Evolutionary conservation across 2,797 vertebrate species (phyloP).

Genomic region (Myotis pilosus): DNA sequence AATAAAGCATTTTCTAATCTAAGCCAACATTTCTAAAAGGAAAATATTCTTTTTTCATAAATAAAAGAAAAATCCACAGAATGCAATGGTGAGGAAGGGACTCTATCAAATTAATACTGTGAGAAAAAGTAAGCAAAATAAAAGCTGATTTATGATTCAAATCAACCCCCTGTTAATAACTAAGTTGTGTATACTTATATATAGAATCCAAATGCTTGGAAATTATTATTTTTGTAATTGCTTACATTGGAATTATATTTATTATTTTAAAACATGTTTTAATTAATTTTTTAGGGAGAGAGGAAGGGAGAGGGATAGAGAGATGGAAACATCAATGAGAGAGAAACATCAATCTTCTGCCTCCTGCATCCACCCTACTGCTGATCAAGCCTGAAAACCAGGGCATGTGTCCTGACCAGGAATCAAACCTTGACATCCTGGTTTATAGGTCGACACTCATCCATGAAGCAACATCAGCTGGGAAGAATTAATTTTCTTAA

Average conservation of each 20-base stretch:
- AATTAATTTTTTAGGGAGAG: too few relatives aligned
- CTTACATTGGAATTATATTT: neutral
- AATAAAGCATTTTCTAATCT: constrained; percentile 57
- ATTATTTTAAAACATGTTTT: too few relatives aligned
- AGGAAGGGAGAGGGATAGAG: too few relatives aligned
- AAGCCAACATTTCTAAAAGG: constrained; percentile 25
- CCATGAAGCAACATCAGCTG: too few relatives aligned
- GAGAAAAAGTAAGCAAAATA: neutral
- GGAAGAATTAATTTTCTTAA: neutral
- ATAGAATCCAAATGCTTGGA: neutral
- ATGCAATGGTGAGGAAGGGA: neutral
- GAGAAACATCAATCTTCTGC: too few relatives aligned
- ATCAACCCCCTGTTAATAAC: neutral
- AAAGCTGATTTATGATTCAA: neutral
- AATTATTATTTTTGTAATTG: neutral
- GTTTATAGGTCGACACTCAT: too few relatives aligned
- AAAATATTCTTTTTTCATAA: constrained; percentile 30
- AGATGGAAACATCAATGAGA: too few relatives aligned
- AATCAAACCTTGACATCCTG: too few relatives aligned
- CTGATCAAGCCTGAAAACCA: too few relatives aligned
- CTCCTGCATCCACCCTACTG: too few relatives aligned
- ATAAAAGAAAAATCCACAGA: neutral
- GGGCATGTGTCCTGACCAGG: too few relatives aligned
- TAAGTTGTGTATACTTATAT: neutral
- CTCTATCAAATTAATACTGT: neutral